phyloP scores from a whole-genome alignment of 2,888 invertebrate genomes.

The Idaea aversata region DNA sequence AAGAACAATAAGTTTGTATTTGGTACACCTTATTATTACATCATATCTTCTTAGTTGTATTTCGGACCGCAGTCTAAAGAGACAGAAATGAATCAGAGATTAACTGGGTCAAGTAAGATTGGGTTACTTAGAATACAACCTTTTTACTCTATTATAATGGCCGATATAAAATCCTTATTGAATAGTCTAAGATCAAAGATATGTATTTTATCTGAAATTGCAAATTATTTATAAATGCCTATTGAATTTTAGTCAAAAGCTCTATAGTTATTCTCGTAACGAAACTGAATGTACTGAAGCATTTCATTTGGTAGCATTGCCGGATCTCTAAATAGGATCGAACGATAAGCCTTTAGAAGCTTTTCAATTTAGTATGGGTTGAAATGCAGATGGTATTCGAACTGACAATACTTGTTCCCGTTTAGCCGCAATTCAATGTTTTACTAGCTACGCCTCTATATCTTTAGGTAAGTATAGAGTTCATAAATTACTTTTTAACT shows the following conservation, averaged over 20 bases:
- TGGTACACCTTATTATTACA: neutral
- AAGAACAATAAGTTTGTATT: neutral
- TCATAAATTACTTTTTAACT: too few relatives aligned
- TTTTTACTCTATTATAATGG: too few relatives aligned
- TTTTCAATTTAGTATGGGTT: slow-evolving; percentile 40
- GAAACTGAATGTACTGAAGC: neutral
- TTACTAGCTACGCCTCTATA: neutral
- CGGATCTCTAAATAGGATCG: slow-evolving; percentile 12
- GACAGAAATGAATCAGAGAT: too few relatives aligned
- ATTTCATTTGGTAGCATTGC: slow-evolving; percentile 30
- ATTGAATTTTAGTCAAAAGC: slow-evolving; percentile 23
- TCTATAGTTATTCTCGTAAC: slow-evolving; percentile 18
- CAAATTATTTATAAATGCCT: too few relatives aligned
- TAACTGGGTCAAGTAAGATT: too few relatives aligned
- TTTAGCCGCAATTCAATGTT: neutral
- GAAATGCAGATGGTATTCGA: neutral
- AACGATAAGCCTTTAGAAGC: slow-evolving; percentile 45
- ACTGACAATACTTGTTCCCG: neutral
- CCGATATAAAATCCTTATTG: too few relatives aligned
- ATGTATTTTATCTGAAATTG: too few relatives aligned
- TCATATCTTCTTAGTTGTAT: neutral
- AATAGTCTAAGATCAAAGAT: too few relatives aligned
- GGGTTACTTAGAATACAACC: too few relatives aligned
- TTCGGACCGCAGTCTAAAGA: too few relatives aligned
- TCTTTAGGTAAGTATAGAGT: too few relatives aligned